Conservation (phyloP, 1,140 invertebrate genomes). For the Pomacea maculata region DNA sequence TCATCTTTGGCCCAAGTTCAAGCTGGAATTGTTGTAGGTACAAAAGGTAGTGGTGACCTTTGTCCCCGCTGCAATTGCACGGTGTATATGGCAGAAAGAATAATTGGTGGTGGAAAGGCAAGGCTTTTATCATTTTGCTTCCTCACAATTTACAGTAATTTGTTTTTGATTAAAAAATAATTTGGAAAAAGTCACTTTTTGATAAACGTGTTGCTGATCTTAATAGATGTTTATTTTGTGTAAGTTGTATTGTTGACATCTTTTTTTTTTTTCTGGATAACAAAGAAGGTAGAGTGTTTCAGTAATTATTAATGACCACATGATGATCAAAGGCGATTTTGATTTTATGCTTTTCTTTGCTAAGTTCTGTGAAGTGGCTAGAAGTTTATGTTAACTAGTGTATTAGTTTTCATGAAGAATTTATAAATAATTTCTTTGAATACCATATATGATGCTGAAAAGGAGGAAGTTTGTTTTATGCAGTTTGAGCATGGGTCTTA, state of each 20-base stretch:
- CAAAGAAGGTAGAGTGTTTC: too few species aligned
- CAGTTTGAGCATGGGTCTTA: too few species aligned
- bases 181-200: neutral
- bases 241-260: neutral
- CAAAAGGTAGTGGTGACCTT: conserved; percentile 68
- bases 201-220: neutral
- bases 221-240: neutral
- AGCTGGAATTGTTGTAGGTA: neutral
- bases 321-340: neutral
- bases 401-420: too few species aligned
- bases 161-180: neutral
- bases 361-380: too few species aligned
- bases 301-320: too few species aligned
- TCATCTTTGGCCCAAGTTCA: too few species aligned
- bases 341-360: neutral
- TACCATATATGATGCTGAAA: too few species aligned
- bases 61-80: conserved; percentile 98
- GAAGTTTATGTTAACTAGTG: too few species aligned
- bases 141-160: neutral
- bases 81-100: conserved; percentile 97
- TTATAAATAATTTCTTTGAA: too few species aligned
- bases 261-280: neutral
- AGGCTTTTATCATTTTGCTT: conserved; percentile 64
- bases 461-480: too few species aligned
- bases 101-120: conserved; percentile 95